phyloP scores from a whole-genome alignment of 2,888 invertebrate species.

The Boloria euphrosyne region DNA sequence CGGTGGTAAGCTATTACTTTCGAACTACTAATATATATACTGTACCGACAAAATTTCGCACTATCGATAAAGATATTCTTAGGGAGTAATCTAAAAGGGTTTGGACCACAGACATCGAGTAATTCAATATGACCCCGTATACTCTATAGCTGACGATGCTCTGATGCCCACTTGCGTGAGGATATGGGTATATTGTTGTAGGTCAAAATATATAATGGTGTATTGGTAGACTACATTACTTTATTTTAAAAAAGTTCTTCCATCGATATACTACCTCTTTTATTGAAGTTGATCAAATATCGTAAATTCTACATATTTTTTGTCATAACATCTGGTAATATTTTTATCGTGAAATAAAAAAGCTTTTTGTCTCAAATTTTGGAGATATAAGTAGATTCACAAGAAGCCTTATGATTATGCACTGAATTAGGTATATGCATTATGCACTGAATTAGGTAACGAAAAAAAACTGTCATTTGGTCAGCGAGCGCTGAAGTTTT shows the following conservation, averaged over 20 bases:
- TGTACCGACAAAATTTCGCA: no score
- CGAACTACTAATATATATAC: no score
- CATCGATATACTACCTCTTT: not conserved
- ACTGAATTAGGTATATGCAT: slow-evolving; percentile 11
- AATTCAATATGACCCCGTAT: slow-evolving; percentile 4
- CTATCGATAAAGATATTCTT: not conserved
- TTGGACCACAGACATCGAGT: slow-evolving; percentile 14
- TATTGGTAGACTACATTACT: not conserved
- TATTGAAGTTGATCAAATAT: not conserved
- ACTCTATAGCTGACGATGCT: not conserved
- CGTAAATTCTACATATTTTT: no score
- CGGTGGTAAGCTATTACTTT: no score
- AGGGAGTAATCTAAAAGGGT: not conserved
- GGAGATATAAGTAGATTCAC: not conserved
- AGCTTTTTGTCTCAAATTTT: not conserved
- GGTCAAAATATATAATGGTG: not conserved
- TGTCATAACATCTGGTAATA: not conserved
- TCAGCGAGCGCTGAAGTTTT: not conserved
- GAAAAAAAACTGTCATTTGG: slow-evolving; percentile 17
- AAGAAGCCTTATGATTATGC: slow-evolving; percentile 9
- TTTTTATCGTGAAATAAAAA: not conserved
- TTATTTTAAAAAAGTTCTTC: no score
- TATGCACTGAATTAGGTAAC: slow-evolving; percentile 7
- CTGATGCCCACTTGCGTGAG: no score
- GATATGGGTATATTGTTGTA: slow-evolving; percentile 15